Percentiles rank a stretch among this genome's conserved stretches.
Evolutionary conservation across 2,113 vertebrate species (phyloP).

Genomic region (Isichthys henryi): DNA sequence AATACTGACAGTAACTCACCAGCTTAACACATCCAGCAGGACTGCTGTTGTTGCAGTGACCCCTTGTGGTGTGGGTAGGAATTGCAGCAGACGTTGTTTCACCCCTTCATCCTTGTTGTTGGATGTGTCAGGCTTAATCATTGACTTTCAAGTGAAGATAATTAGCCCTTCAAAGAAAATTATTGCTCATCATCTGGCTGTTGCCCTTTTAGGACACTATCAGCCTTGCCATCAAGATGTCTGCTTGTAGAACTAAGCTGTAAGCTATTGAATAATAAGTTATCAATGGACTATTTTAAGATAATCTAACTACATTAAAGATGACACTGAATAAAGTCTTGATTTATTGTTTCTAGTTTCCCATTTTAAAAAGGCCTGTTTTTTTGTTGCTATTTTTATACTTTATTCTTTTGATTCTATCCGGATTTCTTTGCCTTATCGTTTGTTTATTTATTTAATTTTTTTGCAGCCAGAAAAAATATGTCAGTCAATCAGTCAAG

Average conservation of each 20-base stretch:
- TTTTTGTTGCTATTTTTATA: not conserved
- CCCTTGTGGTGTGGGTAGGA: constrained; percentile 26
- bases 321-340: not conserved
- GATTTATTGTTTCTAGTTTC: not conserved
- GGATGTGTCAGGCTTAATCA: constrained; percentile 39
- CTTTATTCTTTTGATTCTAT: not conserved
- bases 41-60: constrained; percentile 22
- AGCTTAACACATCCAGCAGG: not conserved
- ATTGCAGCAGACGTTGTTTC: constrained; percentile 34
- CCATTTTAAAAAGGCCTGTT: not conserved
- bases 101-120: constrained; percentile 39
- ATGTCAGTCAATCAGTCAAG: not conserved
- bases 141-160: constrained; percentile 55
- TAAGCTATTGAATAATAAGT: constrained; percentile 58
- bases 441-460: not conserved
- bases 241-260: constrained; percentile 20
- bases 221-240: constrained; percentile 40
- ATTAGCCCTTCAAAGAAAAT: constrained; percentile 59
- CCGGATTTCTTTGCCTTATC: too few relatives aligned
- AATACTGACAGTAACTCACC: constrained; percentile 4
- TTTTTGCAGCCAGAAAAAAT: not conserved
- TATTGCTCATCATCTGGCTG: constrained; percentile 51
- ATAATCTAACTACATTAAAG: not conserved
- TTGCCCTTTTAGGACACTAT: constrained; percentile 32
- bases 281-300: constrained; percentile 34